These are phyloP conservation scores for Chesias legatella DNA, from an alignment of 2,888 invertebrate genomes.

Conservation along the genomic window DNA sequence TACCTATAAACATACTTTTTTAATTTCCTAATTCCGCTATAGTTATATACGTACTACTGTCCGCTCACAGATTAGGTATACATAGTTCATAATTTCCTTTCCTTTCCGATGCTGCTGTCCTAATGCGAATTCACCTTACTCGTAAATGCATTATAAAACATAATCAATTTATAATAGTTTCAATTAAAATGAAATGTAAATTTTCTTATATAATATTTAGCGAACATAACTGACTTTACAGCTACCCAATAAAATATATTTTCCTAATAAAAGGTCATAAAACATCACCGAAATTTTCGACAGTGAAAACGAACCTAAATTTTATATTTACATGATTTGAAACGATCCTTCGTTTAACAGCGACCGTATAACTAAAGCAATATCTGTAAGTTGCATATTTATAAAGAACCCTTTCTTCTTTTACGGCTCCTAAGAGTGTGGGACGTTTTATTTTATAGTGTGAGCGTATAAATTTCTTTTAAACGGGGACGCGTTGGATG, in stretches of 20 bases:
- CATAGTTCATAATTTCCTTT: no score
- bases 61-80: no score
- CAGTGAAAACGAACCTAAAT: constrained; percentile 30
- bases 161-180: constrained; percentile 6
- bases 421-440: constrained; percentile 39
- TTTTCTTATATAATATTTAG: no score
- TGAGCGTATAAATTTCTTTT: constrained; percentile 26
- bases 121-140: no score
- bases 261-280: constrained; percentile 15
- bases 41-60: no score
- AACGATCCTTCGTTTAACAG: constrained; percentile 30
- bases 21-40: no score
- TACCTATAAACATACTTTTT: no score
- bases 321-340: constrained; percentile 43
- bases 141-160: no score
- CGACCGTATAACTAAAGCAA: constrained; percentile 48
- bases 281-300: constrained; percentile 23
- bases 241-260: constrained; percentile 14
- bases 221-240: constrained; percentile 6
- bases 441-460: constrained; percentile 39
- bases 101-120: no score
- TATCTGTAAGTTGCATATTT: constrained; percentile 59
- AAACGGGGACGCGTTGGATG: constrained; percentile 17
- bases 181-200: not conserved
- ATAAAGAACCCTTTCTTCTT: constrained; percentile 49